Base-by-base conservation (phyloP, 2,888 invertebrate genomes). In the Perizoma affinitatum region DNA sequence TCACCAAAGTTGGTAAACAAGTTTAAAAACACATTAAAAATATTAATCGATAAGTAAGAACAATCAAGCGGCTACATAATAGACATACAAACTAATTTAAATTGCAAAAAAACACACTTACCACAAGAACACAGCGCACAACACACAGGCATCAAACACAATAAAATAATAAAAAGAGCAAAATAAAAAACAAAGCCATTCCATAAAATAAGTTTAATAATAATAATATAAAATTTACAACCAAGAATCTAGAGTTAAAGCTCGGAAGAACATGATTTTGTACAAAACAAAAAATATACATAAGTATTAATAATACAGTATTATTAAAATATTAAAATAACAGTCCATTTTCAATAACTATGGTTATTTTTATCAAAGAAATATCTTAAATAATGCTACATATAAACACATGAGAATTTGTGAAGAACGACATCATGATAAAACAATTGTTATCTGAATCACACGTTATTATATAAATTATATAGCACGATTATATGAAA, bases 211-310 rank as follows among this genome's bases (percentile, higher is more conserved):
- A 84, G 85, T 84, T 90, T 90, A 91, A 88, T 90, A 86, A 90
- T 86, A 87, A 87, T 83, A 86, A 38, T 38, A 38, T 22, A 84
- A 63, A 89, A 90, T 87, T 82, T 91, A 93, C 90, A 89, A 89
- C 86, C 87, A 90, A 88, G 83, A 86, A 87, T 86, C 83, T 89
- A 88, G 73, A 79, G 86, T 90, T 88, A 91, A 92, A 91, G 90
- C 90, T 93, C 84, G 87, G 88, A 90, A 92, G 91, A 93, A 90
- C 88, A 84, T 83, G 79, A 85, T 85, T 86, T 86, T 87, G 84
- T 89, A 88, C 85, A 90, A 82, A 82, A 73, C 69, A 74, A 70
- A 74, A 74, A 68, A 76, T 61, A 69, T 66, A 66, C 46, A 68
- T 66, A 70, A 50, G 46, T 49, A 58, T 62, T 66, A 70, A 68